phyloP scores from a whole-genome alignment of 2,113 vertebrate genomes.

The Sinocyclocheilus grahami region DNA sequence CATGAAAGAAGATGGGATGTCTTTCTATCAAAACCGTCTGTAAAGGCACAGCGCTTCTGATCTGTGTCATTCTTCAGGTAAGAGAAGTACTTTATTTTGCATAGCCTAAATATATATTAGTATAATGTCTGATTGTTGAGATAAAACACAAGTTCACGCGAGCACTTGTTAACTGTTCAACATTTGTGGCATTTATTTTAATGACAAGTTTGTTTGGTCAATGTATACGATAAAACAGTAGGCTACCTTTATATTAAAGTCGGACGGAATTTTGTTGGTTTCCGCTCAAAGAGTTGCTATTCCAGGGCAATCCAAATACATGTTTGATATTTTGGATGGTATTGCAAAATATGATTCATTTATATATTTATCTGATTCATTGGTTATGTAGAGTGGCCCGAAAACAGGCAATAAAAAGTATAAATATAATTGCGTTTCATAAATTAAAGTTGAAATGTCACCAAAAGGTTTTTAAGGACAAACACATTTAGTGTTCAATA shows the following conservation, averaged over 20 bases:
- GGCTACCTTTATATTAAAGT: neutral
- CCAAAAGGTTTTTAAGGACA: neutral
- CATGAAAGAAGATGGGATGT: conserved; percentile 3
- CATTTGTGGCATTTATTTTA: neutral
- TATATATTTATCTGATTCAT: neutral
- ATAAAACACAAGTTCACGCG: neutral
- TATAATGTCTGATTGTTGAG: neutral
- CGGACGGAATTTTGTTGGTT: neutral
- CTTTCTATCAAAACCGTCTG: neutral
- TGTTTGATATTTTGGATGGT: neutral
- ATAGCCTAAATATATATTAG: neutral
- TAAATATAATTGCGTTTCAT: neutral
- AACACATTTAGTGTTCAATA: neutral
- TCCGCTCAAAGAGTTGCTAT: neutral
- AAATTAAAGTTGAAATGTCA: neutral
- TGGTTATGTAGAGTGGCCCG: neutral
- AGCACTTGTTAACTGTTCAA: neutral
- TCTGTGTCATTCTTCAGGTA: conserved; percentile 17
- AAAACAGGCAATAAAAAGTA: neutral
- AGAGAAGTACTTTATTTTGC: neutral
- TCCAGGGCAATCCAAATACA: neutral
- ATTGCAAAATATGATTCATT: neutral
- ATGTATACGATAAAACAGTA: neutral
- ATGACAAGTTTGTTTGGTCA: neutral
- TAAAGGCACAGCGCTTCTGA: neutral